Evolutionary conservation across 2,888 invertebrate species (phyloP).

Genomic region (Steinernema carpocapsae): DNA sequence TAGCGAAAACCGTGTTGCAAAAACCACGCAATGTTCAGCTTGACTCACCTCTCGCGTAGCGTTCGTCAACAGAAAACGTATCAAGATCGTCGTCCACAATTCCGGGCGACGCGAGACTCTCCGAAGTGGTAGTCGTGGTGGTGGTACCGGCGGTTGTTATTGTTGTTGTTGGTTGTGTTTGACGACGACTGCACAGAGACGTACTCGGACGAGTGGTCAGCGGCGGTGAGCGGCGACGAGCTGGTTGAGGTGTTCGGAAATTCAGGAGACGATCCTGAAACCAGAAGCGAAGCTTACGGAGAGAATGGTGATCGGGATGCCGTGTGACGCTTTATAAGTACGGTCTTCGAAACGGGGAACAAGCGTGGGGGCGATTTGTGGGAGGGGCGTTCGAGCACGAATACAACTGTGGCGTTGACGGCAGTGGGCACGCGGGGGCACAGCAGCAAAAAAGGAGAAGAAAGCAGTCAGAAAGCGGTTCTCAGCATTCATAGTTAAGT

Average conservation of each 20-base stretch:
- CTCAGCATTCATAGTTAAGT: too few relatives aligned
- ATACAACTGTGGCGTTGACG: too few relatives aligned
- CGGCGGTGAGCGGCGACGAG: constrained; percentile 20
- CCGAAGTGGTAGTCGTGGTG: neutral
- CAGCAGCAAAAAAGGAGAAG: too few relatives aligned
- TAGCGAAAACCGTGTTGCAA: too few relatives aligned
- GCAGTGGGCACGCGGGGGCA: too few relatives aligned
- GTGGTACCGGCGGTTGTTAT: neutral
- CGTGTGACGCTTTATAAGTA: too few relatives aligned
- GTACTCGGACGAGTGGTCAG: constrained; percentile 15
- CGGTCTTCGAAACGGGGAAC: too few relatives aligned
- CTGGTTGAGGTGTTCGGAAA: constrained; percentile 23
- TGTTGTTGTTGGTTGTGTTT: constrained; percentile 1
- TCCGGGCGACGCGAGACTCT: constrained; percentile 1
- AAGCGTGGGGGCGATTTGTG: too few relatives aligned
- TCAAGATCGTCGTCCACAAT: constrained; percentile 24
- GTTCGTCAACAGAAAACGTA: constrained; percentile 30
- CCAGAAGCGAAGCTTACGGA: neutral
- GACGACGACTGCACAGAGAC: constrained; percentile 24
- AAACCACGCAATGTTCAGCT: too few relatives aligned
- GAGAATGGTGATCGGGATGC: neutral
- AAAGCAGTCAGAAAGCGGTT: too few relatives aligned
- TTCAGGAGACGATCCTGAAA: constrained; percentile 21
- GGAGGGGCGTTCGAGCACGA: too few relatives aligned
- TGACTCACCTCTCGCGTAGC: constrained; percentile 12